Percentiles rank a stretch among this genome's conserved stretches.
These are phyloP conservation scores for Spodoptera frugiperda DNA, from an alignment of 1,140 invertebrate genomes.

Conservation along the genomic window DNA sequence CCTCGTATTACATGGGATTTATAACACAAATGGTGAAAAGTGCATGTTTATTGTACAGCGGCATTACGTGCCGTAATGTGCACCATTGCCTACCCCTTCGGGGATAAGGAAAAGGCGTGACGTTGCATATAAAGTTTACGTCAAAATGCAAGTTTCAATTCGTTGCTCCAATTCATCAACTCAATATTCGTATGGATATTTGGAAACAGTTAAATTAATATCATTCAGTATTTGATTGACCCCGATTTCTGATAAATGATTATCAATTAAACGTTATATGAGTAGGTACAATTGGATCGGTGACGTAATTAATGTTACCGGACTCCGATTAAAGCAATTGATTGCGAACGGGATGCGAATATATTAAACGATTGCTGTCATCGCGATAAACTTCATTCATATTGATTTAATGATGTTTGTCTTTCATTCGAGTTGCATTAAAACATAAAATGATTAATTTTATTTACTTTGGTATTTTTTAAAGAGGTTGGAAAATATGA, in stretches of 20 bases:
- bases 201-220: too few relatives aligned
- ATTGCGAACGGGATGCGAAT: slow-evolving; percentile 1
- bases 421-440: background rate
- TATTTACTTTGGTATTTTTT: background rate
- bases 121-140: too few relatives aligned
- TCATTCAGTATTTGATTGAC: background rate
- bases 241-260: background rate
- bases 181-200: too few relatives aligned
- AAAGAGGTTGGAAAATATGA: background rate
- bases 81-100: too few relatives aligned
- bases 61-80: too few relatives aligned
- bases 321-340: background rate
- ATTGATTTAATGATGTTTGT: background rate
- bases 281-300: background rate
- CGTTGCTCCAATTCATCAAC: too few relatives aligned
- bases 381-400: background rate
- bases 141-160: too few relatives aligned
- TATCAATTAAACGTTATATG: slow-evolving; percentile 32
- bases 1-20: too few relatives aligned
- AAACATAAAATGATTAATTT: background rate
- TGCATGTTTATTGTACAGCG: too few relatives aligned
- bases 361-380: background rate
- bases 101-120: too few relatives aligned
- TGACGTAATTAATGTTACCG: slow-evolving; percentile 2
- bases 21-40: too few relatives aligned